Base-by-base conservation (phyloP, 2,113 vertebrate species). In the Puffinus mauretanicus region DNA sequence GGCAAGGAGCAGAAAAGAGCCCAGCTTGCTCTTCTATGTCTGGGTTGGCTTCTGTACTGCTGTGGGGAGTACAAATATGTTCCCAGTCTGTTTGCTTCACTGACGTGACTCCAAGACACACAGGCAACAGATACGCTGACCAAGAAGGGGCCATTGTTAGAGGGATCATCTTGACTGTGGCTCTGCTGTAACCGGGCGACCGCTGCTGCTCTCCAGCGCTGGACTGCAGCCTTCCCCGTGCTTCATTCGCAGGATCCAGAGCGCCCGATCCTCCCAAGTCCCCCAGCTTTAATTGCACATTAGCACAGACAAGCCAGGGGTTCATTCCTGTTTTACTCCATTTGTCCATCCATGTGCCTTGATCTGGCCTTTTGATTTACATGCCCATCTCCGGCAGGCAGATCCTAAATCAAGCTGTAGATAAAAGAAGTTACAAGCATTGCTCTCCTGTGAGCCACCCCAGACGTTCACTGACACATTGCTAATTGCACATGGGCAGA, bases 101-200 rank as follows among this genome's bases (percentile, higher is more conserved):
- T 95, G 96, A 86, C 83, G 7, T 26, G 80, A 8, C 95, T 96
- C 96, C 96, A 82, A 92, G 91, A 42, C 97, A 96, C 83, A 36
- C 92, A 92, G 88, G 57, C 64, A 92, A 17, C 96, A 92, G 92
- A 91, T 1, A 67, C 19, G 16, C 78, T 92, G 93, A 82, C 83
- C 94, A 70, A 96, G 96, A 96, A 96, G 94, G 92, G 95, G 88
- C 97, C 93, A 92, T 95, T 97, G 95, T 96, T 96, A 72, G 72
- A 84, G 90, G 75, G 90, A 91, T 69, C 61, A 69, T 81, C 65
- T 40, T n/a, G 75, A 27, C 85, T 82, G 73, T 15, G 60, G 81
- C 83, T 84, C 36, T 29, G 90, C 91, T 89, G 71, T 30, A 29
- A 34, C 29, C 20, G 10, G 1, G 40, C 1, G 3, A 6, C 24